Base-by-base conservation (phyloP, 2,888 invertebrate species). In the Meandrusa payeni region DNA sequence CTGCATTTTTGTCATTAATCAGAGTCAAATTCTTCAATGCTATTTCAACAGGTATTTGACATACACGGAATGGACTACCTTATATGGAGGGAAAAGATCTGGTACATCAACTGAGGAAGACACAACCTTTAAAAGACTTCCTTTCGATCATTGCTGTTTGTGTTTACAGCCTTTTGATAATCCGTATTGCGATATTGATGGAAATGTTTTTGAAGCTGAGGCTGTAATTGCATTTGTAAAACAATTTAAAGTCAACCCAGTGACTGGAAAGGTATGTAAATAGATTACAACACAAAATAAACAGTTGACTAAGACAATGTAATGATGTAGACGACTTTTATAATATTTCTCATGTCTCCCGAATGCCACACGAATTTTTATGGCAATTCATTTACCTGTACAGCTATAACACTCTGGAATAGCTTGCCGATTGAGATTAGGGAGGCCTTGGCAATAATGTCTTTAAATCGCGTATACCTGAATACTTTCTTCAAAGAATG, bases 171-270 rank as follows among this genome's bases (percentile, higher is more conserved):
- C 97, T 0, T 98, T 96, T 69, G 94, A 96, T 51, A 93, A 94
- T 66, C 98, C 99, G 0, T 96, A 96, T 58, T 95, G 97, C 68
- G 97, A 98, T 60, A 75, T 83, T 6, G 92, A 96, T 52, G 99
- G 99, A 5, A 95, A 97, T 69, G 91, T 99, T 24, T 99, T 96
- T 74, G 99, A 99, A 70, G 78, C 98, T 15, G 92, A 95, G 81
- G 93, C 95, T 4, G 91, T 99, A 42, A 75, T 97, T 5, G 94
- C 93, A 13, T 99, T 96, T 67, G 68, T 97, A 0, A 97, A 97
- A 68, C 95, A 95, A 67, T 97, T 92, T 72, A 98, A 97, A 76
- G 87, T 95, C 1, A 98, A 98, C 81, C 99, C 99, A 13, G 94
- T 97, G 0, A 96, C 96, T 17, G 99, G 99, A 27, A 95, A 95